Evolutionary conservation across 2,113 vertebrate genomes (phyloP).

Genomic region (Etheostoma cragini): DNA sequence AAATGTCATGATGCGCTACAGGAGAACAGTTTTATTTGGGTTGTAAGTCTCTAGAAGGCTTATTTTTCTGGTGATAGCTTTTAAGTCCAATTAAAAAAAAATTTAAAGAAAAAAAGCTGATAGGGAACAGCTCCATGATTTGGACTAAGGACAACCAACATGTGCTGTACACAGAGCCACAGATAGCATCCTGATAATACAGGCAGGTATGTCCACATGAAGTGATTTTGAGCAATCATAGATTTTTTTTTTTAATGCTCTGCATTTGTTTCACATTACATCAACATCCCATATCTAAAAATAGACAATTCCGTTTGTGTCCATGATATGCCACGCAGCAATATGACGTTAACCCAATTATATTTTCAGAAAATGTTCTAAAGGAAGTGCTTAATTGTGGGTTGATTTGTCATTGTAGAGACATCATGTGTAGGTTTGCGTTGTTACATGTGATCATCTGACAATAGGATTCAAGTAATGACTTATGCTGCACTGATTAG

Average conservation of each 20-base stretch:
- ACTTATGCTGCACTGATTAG: constrained; percentile 21
- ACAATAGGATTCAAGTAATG: constrained; percentile 15
- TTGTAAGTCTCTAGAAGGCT: not conserved
- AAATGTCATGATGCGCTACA: no score
- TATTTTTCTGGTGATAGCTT: not conserved
- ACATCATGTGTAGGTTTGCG: no score
- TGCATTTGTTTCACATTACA: not conserved
- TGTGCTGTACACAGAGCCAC: not conserved
- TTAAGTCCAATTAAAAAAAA: not conserved
- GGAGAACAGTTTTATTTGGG: not conserved
- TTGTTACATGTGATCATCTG: not conserved
- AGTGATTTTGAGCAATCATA: not conserved
- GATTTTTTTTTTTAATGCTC: not conserved
- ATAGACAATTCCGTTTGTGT: not conserved
- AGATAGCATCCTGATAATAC: not conserved
- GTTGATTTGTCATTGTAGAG: not conserved
- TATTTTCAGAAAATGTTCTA: not conserved
- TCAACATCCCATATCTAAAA: not conserved
- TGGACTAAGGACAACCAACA: constrained; percentile 5
- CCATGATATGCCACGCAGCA: not conserved
- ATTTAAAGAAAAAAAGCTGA: not conserved
- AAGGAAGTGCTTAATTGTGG: not conserved
- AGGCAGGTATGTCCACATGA: not conserved
- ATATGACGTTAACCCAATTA: not conserved
- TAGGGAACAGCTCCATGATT: not conserved